Percentiles rank a stretch among this genome's conserved stretches.
phyloP scores from a whole-genome alignment of 2,888 invertebrate genomes.

The Sphinx pinastri region DNA sequence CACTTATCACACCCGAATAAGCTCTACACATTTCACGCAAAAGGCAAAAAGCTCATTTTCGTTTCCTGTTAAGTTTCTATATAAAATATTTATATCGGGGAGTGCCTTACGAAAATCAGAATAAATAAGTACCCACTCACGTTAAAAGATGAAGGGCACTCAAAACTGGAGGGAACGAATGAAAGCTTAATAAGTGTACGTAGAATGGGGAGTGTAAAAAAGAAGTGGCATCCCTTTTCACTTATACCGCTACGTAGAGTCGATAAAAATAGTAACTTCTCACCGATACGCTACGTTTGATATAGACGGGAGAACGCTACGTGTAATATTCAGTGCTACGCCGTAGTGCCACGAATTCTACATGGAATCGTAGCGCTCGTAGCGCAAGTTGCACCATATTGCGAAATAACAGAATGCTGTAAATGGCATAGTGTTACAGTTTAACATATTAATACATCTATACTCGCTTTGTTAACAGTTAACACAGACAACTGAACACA shows the following conservation, averaged over 20 bases:
- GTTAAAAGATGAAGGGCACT: constrained; percentile 20
- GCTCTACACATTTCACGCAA: neutral
- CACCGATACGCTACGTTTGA: constrained; percentile 6
- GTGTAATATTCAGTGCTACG: constrained; percentile 13
- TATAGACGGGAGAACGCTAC: neutral
- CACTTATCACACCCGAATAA: constrained; percentile 12
- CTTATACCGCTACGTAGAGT: neutral
- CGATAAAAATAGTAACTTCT: constrained; percentile 11
- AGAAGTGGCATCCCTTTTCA: constrained; percentile 7
- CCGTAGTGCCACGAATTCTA: constrained; percentile 11
- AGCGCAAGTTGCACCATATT: neutral
- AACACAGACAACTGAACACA: too few relatives aligned
- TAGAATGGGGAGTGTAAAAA: neutral
- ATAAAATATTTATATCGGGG: constrained; percentile 21
- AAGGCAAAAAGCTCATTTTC: constrained; percentile 13
- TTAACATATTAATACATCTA: neutral
- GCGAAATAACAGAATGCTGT: neutral
- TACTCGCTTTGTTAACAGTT: neutral
- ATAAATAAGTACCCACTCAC: constrained; percentile 23
- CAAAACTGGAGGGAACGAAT: constrained; percentile 5
- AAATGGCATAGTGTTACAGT: neutral
- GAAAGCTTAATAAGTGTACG: constrained; percentile 11
- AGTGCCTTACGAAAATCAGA: constrained; percentile 22
- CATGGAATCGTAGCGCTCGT: neutral
- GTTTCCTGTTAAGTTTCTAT: constrained; percentile 16